Percentiles rank a stretch among this genome's conserved stretches.
These are phyloP conservation scores for Cyprinella venusta DNA, from an alignment of 2,797 vertebrate genomes.

Conservation along the genomic window DNA sequence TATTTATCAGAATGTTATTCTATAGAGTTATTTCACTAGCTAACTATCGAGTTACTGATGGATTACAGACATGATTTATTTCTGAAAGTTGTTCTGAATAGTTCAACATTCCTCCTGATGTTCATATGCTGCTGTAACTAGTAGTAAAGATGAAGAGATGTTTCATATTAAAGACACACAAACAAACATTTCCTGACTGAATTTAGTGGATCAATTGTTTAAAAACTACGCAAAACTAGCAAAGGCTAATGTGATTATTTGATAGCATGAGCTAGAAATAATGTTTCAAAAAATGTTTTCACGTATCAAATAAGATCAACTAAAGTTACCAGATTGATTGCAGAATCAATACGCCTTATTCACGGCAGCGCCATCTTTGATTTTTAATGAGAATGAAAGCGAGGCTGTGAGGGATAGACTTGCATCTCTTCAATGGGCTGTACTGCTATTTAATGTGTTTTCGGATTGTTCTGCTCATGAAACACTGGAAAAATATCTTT, in stretches of 20 bases:
- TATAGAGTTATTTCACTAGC: too few relatives aligned
- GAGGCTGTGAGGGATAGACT: too few relatives aligned
- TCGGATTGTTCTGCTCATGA: too few relatives aligned
- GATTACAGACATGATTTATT: background rate
- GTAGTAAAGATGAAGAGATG: background rate
- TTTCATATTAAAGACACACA: background rate
- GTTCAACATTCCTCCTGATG: background rate
- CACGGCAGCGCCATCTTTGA: too few relatives aligned
- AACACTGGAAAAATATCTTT: too few relatives aligned
- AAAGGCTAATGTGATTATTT: background rate
- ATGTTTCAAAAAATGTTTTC: too few relatives aligned
- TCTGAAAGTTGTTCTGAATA: background rate
- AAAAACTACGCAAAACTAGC: background rate
- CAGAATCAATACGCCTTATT: too few relatives aligned
- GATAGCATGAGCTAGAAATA: background rate
- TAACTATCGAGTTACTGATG: background rate
- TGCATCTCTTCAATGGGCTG: too few relatives aligned
- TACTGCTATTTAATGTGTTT: too few relatives aligned
- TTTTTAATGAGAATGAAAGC: too few relatives aligned
- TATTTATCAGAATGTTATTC: too few relatives aligned
- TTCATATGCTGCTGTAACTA: background rate
- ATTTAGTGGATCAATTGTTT: background rate
- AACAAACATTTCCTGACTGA: background rate
- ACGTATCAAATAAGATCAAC: background rate
- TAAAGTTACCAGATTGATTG: background rate